phyloP scores from a whole-genome alignment of 2,888 invertebrate species.

The Amblyjoppa proteus region DNA sequence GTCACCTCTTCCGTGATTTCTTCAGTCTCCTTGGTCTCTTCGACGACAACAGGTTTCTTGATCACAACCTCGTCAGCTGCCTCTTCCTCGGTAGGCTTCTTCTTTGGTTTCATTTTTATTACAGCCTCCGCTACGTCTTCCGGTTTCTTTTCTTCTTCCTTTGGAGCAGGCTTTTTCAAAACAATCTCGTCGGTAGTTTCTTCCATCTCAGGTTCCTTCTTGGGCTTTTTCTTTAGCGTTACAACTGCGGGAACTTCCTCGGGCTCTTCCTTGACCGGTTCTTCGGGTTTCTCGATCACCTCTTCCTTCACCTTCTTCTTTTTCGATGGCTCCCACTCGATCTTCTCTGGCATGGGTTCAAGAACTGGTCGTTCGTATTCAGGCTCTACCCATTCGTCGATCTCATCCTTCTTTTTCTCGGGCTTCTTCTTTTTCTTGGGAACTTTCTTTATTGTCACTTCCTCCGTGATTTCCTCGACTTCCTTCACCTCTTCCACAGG shows the following conservation, averaged over 20 bases:
- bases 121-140: slow-evolving; percentile 82
- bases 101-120: slow-evolving; percentile 73
- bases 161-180: slow-evolving; percentile 74
- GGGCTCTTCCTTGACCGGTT: slow-evolving; percentile 78
- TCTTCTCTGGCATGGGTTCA: slow-evolving; percentile 76
- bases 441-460: slow-evolving; percentile 68
- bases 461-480: slow-evolving; percentile 73
- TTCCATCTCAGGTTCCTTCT: slow-evolving; percentile 84
- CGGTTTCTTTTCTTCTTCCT: slow-evolving; percentile 69
- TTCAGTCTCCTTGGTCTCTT: slow-evolving; percentile 77
- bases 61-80: slow-evolving; percentile 74
- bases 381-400: slow-evolving; percentile 74
- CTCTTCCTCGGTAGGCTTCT: slow-evolving; percentile 75
- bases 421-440: slow-evolving; percentile 44
- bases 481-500: slow-evolving; percentile 77
- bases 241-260: slow-evolving; percentile 79
- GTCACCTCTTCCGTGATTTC: slow-evolving; percentile 75
- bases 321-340: slow-evolving; percentile 72
- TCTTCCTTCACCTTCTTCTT: slow-evolving; percentile 76
- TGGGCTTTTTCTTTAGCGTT: slow-evolving; percentile 80
- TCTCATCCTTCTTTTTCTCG: slow-evolving; percentile 67
- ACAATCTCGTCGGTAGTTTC: slow-evolving; percentile 84
- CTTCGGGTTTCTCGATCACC: slow-evolving; percentile 52
- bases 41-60: slow-evolving; percentile 73
- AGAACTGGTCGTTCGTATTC: slow-evolving; percentile 73